Conservation (phyloP, 2,888 invertebrate species). For the Coelinius sp. region DNA sequence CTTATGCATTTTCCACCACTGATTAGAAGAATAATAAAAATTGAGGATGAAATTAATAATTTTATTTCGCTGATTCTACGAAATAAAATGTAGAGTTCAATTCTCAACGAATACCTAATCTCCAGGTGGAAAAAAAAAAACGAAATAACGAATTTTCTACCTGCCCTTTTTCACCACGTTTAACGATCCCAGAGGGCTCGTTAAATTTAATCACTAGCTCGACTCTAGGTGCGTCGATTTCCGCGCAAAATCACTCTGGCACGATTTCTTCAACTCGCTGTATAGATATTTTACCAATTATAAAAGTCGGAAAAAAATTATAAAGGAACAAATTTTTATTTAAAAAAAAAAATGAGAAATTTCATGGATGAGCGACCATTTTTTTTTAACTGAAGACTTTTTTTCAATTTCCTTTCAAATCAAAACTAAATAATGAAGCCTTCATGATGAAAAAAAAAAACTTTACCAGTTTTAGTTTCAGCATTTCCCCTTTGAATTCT, state of each 20-base stretch:
- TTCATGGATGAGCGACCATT: background rate
- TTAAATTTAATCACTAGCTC: conserved; percentile 31
- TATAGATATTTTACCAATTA: background rate
- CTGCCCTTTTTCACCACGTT: conserved; percentile 36
- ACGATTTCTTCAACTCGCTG: background rate
- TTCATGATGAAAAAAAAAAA: too few relatives aligned
- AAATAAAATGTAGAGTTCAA: background rate
- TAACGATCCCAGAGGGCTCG: conserved; percentile 27
- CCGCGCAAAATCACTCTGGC: background rate
- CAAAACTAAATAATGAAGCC: too few relatives aligned
- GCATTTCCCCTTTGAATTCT: too few relatives aligned
- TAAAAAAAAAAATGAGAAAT: too few relatives aligned
- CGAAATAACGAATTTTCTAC: conserved; percentile 6
- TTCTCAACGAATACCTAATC: background rate
- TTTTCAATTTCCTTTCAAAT: too few relatives aligned
- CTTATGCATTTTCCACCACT: too few relatives aligned
- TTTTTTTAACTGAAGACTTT: too few relatives aligned
- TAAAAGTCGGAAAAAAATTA: background rate
- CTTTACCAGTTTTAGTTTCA: too few relatives aligned
- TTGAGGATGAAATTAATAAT: background rate
- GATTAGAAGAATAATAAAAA: too few relatives aligned
- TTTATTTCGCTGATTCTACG: background rate
- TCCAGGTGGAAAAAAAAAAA: background rate
- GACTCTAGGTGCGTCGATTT: background rate
- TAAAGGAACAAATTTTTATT: conserved; percentile 6